phyloP scores from a whole-genome alignment of 2,888 invertebrate species.

The Lasioglossum pauxillum region DNA sequence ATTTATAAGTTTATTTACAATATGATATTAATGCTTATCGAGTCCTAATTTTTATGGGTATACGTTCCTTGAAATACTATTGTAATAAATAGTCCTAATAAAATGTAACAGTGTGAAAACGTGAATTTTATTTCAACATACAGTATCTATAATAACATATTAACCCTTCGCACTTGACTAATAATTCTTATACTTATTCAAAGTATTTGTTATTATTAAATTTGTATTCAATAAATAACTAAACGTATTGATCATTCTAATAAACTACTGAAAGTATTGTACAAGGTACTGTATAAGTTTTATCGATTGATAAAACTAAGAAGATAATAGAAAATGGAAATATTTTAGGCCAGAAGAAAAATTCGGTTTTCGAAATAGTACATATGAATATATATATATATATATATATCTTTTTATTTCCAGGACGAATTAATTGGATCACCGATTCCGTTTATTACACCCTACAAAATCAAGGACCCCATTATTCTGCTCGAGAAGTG shows the following conservation, averaged over 20 bases:
- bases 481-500: conserved; percentile 77
- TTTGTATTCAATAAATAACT: no score
- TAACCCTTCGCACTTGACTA: no score
- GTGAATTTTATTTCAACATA: conserved; percentile 11
- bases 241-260: no score
- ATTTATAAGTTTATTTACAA: background rate
- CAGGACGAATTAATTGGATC: conserved; percentile 30
- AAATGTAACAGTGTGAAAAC: background rate
- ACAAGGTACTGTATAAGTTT: no score
- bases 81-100: background rate
- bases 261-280: no score
- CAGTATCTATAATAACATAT: background rate
- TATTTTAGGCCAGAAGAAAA: no score
- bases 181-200: no score
- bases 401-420: conserved; percentile 29
- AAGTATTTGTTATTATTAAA: no score
- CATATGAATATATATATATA: background rate
- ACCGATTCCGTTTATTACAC: conserved; percentile 40
- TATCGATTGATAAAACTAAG: no score
- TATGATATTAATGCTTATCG: background rate
- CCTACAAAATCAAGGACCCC: conserved; percentile 75
- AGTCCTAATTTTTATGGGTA: background rate
- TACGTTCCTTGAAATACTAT: background rate
- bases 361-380: no score
- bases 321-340: no score